Evolutionary conservation across 2,113 vertebrate genomes (phyloP).

Genomic region (Boleophthalmus pectinirostris): DNA sequence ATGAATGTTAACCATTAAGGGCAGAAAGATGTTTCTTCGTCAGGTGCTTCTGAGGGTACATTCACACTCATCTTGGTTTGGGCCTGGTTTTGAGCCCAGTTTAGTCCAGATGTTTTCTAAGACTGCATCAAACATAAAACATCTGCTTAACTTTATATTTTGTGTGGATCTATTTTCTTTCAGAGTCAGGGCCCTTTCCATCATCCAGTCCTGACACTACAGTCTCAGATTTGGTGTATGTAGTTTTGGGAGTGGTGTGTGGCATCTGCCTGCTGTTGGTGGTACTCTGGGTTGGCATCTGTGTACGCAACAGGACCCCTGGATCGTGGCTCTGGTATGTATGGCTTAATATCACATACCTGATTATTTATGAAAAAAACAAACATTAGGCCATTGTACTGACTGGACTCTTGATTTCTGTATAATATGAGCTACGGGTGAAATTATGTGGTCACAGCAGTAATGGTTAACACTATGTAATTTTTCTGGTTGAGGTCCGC

Average conservation of each 20-base stretch:
- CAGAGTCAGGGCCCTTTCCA: constrained; percentile 65
- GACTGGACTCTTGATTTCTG: not conserved
- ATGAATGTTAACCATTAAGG: too few species aligned
- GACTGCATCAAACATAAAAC: not conserved
- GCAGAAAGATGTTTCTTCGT: too few species aligned
- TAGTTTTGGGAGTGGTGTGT: constrained; percentile 81
- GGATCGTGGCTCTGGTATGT: constrained; percentile 85
- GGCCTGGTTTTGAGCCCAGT: not conserved
- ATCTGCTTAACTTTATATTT: not conserved
- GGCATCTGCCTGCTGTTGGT: constrained; percentile 76
- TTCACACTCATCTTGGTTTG: too few species aligned
- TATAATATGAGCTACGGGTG: too few species aligned
- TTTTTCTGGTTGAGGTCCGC: too few species aligned
- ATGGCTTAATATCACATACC: not conserved
- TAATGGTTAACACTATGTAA: not conserved
- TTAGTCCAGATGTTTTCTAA: not conserved
- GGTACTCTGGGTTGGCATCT: constrained; percentile 76
- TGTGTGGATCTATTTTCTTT: not conserved
- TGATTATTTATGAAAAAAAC: not conserved
- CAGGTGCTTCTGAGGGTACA: too few species aligned
- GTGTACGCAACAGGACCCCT: constrained; percentile 74
- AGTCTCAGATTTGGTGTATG: constrained; percentile 66
- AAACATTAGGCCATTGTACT: not conserved
- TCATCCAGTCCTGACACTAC: constrained; percentile 78
- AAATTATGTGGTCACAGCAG: not conserved